Percentiles rank a stretch among this genome's conserved stretches.
These are phyloP conservation scores for Pristionchus mayeri DNA, from an alignment of 2,888 invertebrate species.

Conservation along the genomic window DNA sequence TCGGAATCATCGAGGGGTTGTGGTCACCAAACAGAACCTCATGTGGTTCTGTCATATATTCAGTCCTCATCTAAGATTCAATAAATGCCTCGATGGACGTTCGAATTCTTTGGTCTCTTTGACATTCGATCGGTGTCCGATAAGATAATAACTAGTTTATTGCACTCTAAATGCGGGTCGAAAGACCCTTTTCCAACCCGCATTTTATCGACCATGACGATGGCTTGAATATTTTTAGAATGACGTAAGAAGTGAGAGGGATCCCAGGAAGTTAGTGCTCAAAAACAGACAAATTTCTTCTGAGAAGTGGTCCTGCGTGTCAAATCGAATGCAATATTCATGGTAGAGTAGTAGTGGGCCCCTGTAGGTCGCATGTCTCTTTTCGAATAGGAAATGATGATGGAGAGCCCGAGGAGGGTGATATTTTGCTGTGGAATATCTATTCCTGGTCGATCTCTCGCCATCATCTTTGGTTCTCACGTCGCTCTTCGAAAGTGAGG, in stretches of 20 bases:
- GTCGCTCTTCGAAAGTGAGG: constrained; percentile 8
- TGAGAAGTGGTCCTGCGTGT: neutral
- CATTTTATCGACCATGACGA: neutral
- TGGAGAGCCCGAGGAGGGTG: neutral
- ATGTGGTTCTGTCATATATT: neutral
- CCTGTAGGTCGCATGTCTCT: constrained; percentile 26
- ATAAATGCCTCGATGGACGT: too few species aligned
- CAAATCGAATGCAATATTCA: neutral
- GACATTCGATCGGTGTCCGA: neutral
- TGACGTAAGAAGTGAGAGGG: too few species aligned
- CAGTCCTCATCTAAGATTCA: too few species aligned
- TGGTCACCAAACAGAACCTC: neutral
- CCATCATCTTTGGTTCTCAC: neutral
- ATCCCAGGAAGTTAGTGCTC: neutral
- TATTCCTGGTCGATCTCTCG: neutral
- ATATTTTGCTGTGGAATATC: neutral
- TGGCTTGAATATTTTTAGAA: neutral
- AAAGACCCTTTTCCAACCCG: neutral
- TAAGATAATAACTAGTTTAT: constrained; percentile 1
- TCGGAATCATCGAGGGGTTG: neutral
- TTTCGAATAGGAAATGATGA: neutral
- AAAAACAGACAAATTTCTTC: neutral
- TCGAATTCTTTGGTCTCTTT: neutral
- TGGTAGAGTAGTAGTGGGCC: neutral
- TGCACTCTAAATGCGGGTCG: neutral